These are phyloP conservation scores for Panagrolaimus sp. DNA, from an alignment of 1,140 invertebrate genomes.

Conservation along the genomic window DNA sequence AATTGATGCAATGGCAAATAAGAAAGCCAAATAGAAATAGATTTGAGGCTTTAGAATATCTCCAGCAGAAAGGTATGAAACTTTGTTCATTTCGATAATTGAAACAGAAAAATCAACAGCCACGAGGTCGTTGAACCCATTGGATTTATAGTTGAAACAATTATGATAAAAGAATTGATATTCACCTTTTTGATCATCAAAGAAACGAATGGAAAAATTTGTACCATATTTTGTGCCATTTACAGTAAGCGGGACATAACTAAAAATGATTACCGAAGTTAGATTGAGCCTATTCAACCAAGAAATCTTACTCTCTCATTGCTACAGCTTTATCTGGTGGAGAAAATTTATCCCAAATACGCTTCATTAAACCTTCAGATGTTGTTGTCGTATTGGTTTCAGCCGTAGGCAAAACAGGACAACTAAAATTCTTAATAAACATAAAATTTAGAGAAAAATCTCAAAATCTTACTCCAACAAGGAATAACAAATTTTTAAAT, in stretches of 20 bases:
- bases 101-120: constrained; percentile 53
- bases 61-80: constrained; percentile 89
- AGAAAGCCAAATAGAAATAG: constrained; percentile 81
- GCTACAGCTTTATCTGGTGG: constrained; percentile 33
- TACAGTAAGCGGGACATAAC: constrained; percentile 21
- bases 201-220: constrained; percentile 77
- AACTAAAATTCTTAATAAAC: too few relatives aligned
- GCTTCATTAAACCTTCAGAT: constrained; percentile 17
- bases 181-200: constrained; percentile 76
- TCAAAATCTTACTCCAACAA: background rate
- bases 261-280: too few relatives aligned
- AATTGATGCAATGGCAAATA: constrained; percentile 80
- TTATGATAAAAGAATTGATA: constrained; percentile 94
- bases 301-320: background rate
- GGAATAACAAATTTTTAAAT: constrained; percentile 36
- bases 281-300: too few relatives aligned
- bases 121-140: constrained; percentile 56
- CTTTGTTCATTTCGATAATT: constrained; percentile 68
- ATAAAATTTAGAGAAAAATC: too few relatives aligned
- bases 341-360: constrained; percentile 27
- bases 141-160: constrained; percentile 71
- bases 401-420: background rate
- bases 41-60: constrained; percentile 88
- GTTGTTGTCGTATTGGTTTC: constrained; percentile 55
- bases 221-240: constrained; percentile 39